Conservation (phyloP, 2,113 vertebrate species). For the Hippolais icterina region DNA sequence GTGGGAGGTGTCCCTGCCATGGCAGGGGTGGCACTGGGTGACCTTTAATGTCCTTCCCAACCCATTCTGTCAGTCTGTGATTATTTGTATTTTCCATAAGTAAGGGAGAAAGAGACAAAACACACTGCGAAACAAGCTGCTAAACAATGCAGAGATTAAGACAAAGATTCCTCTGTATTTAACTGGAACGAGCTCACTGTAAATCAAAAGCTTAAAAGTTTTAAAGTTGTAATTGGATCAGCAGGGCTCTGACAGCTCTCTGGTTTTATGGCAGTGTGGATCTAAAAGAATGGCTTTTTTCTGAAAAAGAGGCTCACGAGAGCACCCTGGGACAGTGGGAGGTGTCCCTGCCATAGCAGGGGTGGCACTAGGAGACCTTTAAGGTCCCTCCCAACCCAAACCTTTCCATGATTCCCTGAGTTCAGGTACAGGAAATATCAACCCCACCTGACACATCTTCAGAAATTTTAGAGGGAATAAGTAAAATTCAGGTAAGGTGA, state of each 20-base stretch:
- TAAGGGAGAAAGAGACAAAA: neutral
- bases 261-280: slow-evolving; percentile 29
- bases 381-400: neutral
- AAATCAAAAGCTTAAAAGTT: slow-evolving; percentile 58
- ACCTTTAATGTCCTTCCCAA: neutral
- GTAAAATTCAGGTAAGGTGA: neutral
- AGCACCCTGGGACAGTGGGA: neutral
- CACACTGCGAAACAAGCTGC: neutral
- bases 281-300: slow-evolving; percentile 3
- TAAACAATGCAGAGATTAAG: neutral
- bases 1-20: accelerated
- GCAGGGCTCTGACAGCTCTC: slow-evolving; percentile 30
- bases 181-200: slow-evolving; percentile 34
- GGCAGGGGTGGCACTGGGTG: accelerated
- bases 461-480: neutral
- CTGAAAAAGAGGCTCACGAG: neutral
- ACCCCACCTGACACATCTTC: neutral
- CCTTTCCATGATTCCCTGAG: neutral
- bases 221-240: slow-evolving; percentile 57
- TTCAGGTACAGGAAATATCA: neutral
- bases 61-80: neutral
- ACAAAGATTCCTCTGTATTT: slow-evolving; percentile 5
- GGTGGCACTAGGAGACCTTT: accelerated
- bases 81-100: neutral
- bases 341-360: neutral